Evolutionary conservation across 1,140 invertebrate genomes (phyloP).

Genomic region (roundworm (Caenorhabditis elegans)): WBcel235 BX284603.4:5133501-5134000

Average conservation of each 20-base stretch:
- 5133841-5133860: constrained; percentile 94
- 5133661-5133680: no score
- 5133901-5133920: constrained; percentile 75
- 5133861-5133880: constrained; percentile 78
- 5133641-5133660: no score
- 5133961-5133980: constrained; percentile 86
- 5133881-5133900: constrained; percentile 68
- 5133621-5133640: no score
- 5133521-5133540: constrained; percentile 97
- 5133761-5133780: no score
- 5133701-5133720: no score
- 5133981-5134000: constrained; percentile 82
- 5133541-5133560: constrained; percentile 95
- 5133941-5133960: constrained; percentile 86
- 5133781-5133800: no score
- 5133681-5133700: no score
- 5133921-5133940: constrained; percentile 88
- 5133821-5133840: constrained; percentile 83
- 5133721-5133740: no score
- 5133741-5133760: no score
- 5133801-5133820: no score
- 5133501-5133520: constrained; percentile 95
- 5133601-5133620: no score
- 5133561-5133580: constrained; percentile 96
- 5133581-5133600: not conserved